These are phyloP conservation scores for Leuciscus waleckii DNA, from an alignment of 2,797 vertebrate genomes.

Conservation along the genomic window DNA sequence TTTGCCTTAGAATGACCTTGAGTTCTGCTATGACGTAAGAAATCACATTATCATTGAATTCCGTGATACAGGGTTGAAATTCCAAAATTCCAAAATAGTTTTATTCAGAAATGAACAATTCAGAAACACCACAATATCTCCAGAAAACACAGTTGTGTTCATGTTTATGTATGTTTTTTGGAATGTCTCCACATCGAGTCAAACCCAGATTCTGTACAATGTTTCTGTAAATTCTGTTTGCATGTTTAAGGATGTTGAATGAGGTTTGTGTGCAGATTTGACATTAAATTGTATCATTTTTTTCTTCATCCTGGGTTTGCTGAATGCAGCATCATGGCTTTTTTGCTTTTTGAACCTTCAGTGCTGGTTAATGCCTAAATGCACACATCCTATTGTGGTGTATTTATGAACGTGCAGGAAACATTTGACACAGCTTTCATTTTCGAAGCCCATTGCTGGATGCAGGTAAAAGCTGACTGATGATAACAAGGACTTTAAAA, in stretches of 20 bases:
- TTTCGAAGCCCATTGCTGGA: not conserved
- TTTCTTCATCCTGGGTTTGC: conserved; percentile 66
- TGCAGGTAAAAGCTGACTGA: conserved; percentile 4
- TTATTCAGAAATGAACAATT: conserved; percentile 24
- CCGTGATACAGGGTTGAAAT: conserved; percentile 45
- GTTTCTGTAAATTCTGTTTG: conserved; percentile 70
- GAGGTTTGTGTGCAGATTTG: conserved; percentile 70
- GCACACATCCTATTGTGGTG: not conserved
- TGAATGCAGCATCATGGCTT: conserved; percentile 22
- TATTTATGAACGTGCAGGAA: not conserved
- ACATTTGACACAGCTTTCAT: not conserved
- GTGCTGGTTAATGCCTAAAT: not conserved
- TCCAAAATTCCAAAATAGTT: conserved; percentile 28
- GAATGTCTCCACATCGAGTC: conserved; percentile 10
- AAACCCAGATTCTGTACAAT: conserved; percentile 46
- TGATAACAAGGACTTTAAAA: conserved; percentile 4
- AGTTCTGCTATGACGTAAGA: not conserved
- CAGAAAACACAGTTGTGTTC: not conserved
- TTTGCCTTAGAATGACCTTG: conserved; percentile 35
- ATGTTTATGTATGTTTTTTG: conserved; percentile 8
- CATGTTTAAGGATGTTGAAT: conserved; percentile 77
- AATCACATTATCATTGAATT: conserved; percentile 12
- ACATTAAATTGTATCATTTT: conserved; percentile 80
- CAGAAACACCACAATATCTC: not conserved
- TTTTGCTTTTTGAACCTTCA: conserved; percentile 4